Percentiles rank a stretch among this genome's conserved stretches.
These are phyloP conservation scores for Lobophora halterata DNA, from an alignment of 2,888 invertebrate genomes.

Conservation along the genomic window DNA sequence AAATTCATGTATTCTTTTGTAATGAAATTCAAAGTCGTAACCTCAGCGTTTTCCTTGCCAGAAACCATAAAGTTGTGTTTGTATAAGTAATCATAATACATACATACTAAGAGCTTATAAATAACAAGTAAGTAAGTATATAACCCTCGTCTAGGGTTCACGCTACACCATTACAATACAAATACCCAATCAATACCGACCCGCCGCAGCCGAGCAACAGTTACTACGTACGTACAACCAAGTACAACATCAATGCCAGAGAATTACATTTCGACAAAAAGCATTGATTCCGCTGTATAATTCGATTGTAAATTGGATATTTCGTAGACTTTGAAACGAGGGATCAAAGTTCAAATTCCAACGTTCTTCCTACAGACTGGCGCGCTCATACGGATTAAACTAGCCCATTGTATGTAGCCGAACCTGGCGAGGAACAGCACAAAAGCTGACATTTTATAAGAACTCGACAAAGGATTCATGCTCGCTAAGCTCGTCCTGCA, in stretches of 20 bases:
- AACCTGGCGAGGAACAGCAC: constrained; percentile 22
- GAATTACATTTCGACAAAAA: constrained; percentile 14
- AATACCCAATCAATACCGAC: constrained; percentile 4
- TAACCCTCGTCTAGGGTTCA: constrained; percentile 1
- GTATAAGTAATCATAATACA: too few species aligned
- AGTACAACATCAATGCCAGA: constrained; percentile 8
- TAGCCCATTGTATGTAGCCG: constrained; percentile 18
- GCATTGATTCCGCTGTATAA: constrained; percentile 12
- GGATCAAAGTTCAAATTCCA: constrained; percentile 11
- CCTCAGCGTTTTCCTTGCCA: constrained; percentile 10
- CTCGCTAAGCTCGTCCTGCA: constrained; percentile 20
- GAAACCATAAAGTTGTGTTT: constrained; percentile 8
- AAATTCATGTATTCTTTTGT: background rate
- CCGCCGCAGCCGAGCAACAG: background rate
- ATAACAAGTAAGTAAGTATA: background rate
- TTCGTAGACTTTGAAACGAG: constrained; percentile 3
- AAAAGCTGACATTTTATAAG: constrained; percentile 34
- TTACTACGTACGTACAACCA: constrained; percentile 5
- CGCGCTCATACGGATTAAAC: constrained; percentile 22
- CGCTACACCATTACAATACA: constrained; percentile 12
- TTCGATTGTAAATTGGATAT: constrained; percentile 6
- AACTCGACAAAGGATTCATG: constrained; percentile 36
- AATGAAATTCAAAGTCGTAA: constrained; percentile 9
- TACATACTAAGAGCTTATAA: too few species aligned
- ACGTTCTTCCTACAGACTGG: constrained; percentile 1